Base-by-base conservation (phyloP, 2,797 vertebrate species). In the Synaphobranchus kaupii region DNA sequence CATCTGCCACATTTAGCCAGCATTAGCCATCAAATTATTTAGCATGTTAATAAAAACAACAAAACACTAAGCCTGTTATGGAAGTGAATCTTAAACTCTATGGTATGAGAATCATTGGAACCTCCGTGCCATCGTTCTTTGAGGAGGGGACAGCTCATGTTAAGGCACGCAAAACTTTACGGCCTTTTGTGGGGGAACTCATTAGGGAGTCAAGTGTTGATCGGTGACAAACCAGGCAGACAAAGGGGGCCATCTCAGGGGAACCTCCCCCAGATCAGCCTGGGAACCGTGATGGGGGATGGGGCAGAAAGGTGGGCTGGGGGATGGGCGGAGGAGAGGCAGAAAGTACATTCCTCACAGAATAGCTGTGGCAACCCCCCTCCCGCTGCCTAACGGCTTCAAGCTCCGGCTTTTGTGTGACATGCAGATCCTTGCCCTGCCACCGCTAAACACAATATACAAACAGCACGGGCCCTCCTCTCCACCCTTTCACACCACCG, bases 401-500 rank as follows among this genome's bases (percentile, higher is more conserved):
- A 80, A 85, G 83, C 60, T n/a, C 47, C 78, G 48, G 71, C 86
- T 68, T 83, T 87, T 87, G 86, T 83, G 80, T 52, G 44, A 87
- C 84, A 80, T 85, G 85, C 60, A 83, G 80, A 87, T 54, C 89
- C 89, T 86, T 76, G 87, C 89, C 89, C 87, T 85, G 87, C 86
- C 87, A 87, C 88, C 83, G 88, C 86, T n/a, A 31, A 34, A 86
- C 89, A 90, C 91, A 92, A 92, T 91, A 88, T 89, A 91, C 90
- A 92, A 92, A 91, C 90, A 88, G 89, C 86, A 89, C 68, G 80
- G 9, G 22, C 54, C 83, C 86, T 85, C 87, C 84, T 89, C 85
- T 10, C 34, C 68, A 31, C 54, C 31, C 80, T 89, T 90, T 90
- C 63, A 89, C 88, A 86, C 89, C 90, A 88, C 89, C 83, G 88